Evolutionary conservation across 2,888 invertebrate genomes (phyloP).

Genomic region (Tryphoninae sp.): DNA sequence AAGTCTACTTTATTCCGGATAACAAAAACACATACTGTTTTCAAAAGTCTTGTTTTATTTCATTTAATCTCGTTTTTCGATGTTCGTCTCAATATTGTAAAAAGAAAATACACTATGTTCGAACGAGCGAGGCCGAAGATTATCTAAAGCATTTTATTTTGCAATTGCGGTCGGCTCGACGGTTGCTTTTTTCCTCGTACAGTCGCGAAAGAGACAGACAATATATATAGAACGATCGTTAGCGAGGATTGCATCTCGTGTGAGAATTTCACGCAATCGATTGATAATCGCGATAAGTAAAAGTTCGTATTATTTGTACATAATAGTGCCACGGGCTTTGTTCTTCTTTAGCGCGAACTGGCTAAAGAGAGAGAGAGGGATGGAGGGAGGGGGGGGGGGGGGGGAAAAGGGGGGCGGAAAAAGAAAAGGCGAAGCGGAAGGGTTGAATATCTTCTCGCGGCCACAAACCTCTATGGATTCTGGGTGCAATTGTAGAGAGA

Average conservation of each 20-base stretch:
- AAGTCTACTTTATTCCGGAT: conserved; percentile 22
- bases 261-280: conserved; percentile 36
- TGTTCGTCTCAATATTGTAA: not conserved
- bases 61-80: not conserved
- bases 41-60: not conserved
- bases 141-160: not conserved
- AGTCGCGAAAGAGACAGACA: conserved; percentile 39
- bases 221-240: conserved; percentile 1
- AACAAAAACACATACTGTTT: not conserved
- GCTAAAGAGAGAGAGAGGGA: not conserved
- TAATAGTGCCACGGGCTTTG: conserved; percentile 55
- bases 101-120: not conserved
- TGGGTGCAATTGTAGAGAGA: conserved; percentile 12
- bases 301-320: conserved; percentile 63
- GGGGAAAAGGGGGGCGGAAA: not conserved
- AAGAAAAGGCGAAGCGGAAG: conserved; percentile 6
- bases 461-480: conserved; percentile 18
- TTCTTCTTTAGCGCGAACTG: conserved; percentile 33
- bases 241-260: conserved; percentile 4
- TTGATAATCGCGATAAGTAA: conserved; percentile 53
- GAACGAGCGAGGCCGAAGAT: not conserved
- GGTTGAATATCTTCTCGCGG: not conserved
- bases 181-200: conserved; percentile 41
- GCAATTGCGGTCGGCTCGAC: not conserved
- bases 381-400: no score